phyloP scores from a whole-genome alignment of 2,797 vertebrate genomes.

The Rhabdophis nuchalis region DNA sequence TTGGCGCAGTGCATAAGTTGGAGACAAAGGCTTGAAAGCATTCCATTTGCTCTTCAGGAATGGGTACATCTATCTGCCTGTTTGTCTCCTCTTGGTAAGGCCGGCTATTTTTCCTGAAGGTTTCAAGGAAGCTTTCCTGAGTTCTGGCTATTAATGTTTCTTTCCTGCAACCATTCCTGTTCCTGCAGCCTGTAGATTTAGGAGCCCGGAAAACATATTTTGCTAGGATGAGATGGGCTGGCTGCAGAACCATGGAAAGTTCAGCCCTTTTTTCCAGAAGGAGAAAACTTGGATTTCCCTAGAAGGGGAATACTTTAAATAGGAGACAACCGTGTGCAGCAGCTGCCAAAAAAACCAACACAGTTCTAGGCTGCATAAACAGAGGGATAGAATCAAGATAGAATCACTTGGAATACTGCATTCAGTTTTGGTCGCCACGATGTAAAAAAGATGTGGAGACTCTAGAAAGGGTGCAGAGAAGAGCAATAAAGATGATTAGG shows the following conservation, averaged over 20 bases:
- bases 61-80: background rate
- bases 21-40: slow-evolving; percentile 20
- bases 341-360: too few relatives aligned
- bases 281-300: background rate
- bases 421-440: too few relatives aligned
- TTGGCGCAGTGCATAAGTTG: background rate
- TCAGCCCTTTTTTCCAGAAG: background rate
- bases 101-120: slow-evolving; percentile 9
- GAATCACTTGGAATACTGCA: too few relatives aligned
- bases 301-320: background rate
- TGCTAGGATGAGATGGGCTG: background rate
- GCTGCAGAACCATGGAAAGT: background rate
- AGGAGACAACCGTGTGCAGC: too few relatives aligned
- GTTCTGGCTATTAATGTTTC: background rate
- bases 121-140: background rate
- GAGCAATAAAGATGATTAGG: too few relatives aligned
- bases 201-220: background rate
- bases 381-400: too few relatives aligned
- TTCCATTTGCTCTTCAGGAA: slow-evolving; percentile 17
- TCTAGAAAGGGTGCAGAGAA: too few relatives aligned
- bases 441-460: too few relatives aligned
- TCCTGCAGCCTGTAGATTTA: background rate
- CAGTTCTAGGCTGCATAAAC: too few relatives aligned
- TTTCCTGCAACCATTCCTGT: background rate
- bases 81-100: background rate